phyloP scores from a whole-genome alignment of 2,888 invertebrate species.

The Cataglyphis livida region DNA sequence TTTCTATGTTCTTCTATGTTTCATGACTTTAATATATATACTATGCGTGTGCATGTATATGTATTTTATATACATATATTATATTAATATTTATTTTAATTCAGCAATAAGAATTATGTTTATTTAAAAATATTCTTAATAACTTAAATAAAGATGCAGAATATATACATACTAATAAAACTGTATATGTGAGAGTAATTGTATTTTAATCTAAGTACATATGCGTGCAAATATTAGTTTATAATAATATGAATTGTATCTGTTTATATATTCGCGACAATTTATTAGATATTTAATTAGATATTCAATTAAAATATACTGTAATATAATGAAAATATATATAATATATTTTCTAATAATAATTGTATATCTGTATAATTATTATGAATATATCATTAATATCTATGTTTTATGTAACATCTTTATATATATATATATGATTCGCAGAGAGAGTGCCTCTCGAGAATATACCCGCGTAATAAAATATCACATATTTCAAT shows the following conservation, averaged over 20 bases:
- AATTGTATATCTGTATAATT: background rate
- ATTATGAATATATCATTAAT: background rate
- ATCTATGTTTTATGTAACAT: background rate
- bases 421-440: background rate
- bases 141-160: background rate
- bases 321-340: background rate
- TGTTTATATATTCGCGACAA: background rate
- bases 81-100: background rate
- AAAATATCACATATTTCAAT: background rate
- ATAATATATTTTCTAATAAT: constrained; percentile 1
- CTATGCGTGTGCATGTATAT: background rate
- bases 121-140: background rate
- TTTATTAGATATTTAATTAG: background rate
- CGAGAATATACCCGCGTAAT: background rate
- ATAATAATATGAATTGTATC: background rate
- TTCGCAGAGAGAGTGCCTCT: background rate
- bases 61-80: background rate
- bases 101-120: background rate
- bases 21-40: background rate
- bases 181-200: background rate
- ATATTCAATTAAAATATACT: background rate
- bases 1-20: background rate
- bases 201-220: background rate
- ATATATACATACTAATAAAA: background rate
- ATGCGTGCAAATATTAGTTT: background rate